These are phyloP conservation scores for Phrynocephalus versicolor DNA, from an alignment of 2,113 vertebrate genomes.

Conservation along the genomic window DNA sequence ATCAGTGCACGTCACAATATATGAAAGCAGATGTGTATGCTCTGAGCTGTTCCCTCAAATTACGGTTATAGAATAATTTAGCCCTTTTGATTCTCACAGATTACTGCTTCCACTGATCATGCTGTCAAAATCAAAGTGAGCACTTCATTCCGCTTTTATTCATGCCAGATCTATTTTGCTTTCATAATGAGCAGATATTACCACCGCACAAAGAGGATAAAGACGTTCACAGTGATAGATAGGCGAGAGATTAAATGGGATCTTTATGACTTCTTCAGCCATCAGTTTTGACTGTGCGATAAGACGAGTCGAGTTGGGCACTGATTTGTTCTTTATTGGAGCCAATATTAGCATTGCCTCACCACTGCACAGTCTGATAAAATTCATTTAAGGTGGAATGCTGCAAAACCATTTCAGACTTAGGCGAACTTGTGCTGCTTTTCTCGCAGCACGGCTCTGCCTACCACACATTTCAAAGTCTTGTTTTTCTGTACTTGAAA, in stretches of 20 bases:
- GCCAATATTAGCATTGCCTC: conserved; percentile 84
- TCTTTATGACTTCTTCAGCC: conserved; percentile 92
- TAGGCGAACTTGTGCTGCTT: conserved; percentile 29
- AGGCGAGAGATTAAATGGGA: conserved; percentile 92
- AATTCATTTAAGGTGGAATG: conserved; percentile 89
- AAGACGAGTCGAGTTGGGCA: conserved; percentile 81
- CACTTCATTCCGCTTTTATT: conserved; percentile 86
- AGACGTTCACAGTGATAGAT: conserved; percentile 89
- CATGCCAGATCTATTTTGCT: conserved; percentile 90
- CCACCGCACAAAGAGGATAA: conserved; percentile 87
- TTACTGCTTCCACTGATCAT: conserved; percentile 88
- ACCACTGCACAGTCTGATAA: conserved; percentile 74
- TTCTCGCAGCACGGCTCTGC: conserved; percentile 10
- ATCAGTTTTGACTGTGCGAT: conserved; percentile 89
- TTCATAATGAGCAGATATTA: conserved; percentile 94
- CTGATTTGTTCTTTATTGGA: conserved; percentile 92
- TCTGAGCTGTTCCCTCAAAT: conserved; percentile 88
- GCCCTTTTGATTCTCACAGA: conserved; percentile 86
- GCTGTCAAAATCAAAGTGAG: conserved; percentile 88
- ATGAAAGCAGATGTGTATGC: conserved; percentile 87
- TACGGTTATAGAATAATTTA: conserved; percentile 90
- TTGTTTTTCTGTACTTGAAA: neutral
- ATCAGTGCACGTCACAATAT: conserved; percentile 88
- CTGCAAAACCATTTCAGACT: conserved; percentile 27
- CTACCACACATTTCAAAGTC: neutral